Evolutionary conservation across 2,888 invertebrate genomes (phyloP).

Genomic region (Aradus depressus): DNA sequence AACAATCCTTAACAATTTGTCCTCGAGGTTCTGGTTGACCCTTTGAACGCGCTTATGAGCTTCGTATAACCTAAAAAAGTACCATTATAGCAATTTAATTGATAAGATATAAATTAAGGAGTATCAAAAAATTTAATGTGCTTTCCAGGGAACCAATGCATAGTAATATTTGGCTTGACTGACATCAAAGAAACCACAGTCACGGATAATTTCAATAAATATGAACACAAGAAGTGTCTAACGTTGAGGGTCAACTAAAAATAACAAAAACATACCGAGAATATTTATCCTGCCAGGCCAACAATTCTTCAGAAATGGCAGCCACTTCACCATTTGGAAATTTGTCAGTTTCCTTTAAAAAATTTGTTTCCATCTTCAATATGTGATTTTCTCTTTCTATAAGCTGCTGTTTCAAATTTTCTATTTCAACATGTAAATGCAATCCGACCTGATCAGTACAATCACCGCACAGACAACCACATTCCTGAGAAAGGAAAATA

Average conservation of each 20-base stretch:
- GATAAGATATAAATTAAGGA: too few relatives aligned
- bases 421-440: slow-evolving; percentile 77
- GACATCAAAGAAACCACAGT: too few relatives aligned
- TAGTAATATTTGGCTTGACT: too few relatives aligned
- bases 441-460: slow-evolving; percentile 40
- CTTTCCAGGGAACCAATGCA: too few relatives aligned
- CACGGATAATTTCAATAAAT: too few relatives aligned
- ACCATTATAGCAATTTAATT: too few relatives aligned
- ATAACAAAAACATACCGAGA: slow-evolving; percentile 49
- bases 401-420: slow-evolving; percentile 69
- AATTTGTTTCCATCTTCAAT: slow-evolving; percentile 74
- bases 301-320: slow-evolving; percentile 68
- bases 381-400: slow-evolving; percentile 73
- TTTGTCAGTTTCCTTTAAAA: slow-evolving; percentile 56
- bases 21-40: slow-evolving; percentile 88
- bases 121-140: too few relatives aligned
- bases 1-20: slow-evolving; percentile 82
- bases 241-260: background rate
- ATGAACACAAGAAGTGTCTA: background rate
- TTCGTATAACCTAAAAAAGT: slow-evolving; percentile 66
- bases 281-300: slow-evolving; percentile 87
- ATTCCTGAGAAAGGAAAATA: slow-evolving; percentile 39
- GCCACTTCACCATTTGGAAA: slow-evolving; percentile 59
- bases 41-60: slow-evolving; percentile 88
- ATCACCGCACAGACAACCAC: slow-evolving; percentile 48